Evolutionary conservation across 2,888 invertebrate species (phyloP), one percentile per base, ranked within the genome.

Genomic region (Mythimna albipuncta): DNA sequence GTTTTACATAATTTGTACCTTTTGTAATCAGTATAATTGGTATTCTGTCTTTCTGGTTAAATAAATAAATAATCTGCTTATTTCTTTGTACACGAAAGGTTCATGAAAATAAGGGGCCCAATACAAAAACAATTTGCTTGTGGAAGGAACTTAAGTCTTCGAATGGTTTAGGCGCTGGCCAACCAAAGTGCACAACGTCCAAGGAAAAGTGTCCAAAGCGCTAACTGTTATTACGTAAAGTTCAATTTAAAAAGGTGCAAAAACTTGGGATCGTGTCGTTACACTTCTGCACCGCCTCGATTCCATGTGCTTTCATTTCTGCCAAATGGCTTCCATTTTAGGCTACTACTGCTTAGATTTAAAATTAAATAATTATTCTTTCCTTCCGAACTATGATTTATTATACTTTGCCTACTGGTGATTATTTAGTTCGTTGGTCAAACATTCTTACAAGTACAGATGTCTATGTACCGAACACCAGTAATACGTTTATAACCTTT

Each of bases 71-170:
- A n/a, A n/a, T 35, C 32, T 71, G 52, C 44, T 35, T 21, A 26
- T 19, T 55, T 67, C 65, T 79, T 67, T 35, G 16, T 2, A 47
- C 13, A 32, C 26, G n/a, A 26, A 41, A 16, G 11, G 9, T 16
- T 44, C 6, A 35, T 57, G 5, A 67, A 21, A 74, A 50, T 16
- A 11, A 9, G 16, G n/a, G 6, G 26, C 21, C 5, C 6, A 35
- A 58, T 52, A 47, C 44, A 62, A 79, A 79, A 38, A 52, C 10
- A 38, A 62, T 21, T 16, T 54, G 16, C 47, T 41, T 72, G 38
- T 41, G 32, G n/a, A 57, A 62, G 16, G 38, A 59, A 47, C n/a
- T 32, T 55, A 62, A 21, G 16, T 26, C 41, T 50, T 50, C 44
- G 44, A 44, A 44, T 41, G 1, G 38, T 41, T 41, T 41, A 41